Percentiles rank a stretch among this genome's conserved stretches.
Conservation (phyloP, 2,113 vertebrate genomes). For the Oryzias curvinotus region DNA sequence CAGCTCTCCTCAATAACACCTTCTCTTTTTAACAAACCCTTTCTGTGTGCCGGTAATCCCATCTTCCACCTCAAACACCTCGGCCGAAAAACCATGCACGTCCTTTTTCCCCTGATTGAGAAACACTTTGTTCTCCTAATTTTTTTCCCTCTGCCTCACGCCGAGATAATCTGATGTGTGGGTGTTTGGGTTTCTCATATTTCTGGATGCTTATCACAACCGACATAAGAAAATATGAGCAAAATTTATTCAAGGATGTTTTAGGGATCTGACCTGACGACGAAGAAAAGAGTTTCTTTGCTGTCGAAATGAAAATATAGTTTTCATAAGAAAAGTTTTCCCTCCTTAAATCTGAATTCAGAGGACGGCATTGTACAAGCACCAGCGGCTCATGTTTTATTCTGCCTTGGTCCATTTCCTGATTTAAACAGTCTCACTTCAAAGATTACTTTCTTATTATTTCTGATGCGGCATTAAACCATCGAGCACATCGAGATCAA, state of each 20-base stretch:
- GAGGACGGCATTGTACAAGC: background rate
- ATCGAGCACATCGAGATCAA: background rate
- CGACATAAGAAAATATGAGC: slow-evolving; percentile 38
- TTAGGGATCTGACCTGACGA: slow-evolving; percentile 4
- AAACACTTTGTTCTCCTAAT: slow-evolving; percentile 35
- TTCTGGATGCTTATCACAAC: slow-evolving; percentile 17
- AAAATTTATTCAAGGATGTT: slow-evolving; percentile 26
- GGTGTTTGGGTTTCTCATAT: slow-evolving; percentile 21
- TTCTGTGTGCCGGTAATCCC: slow-evolving; percentile 64
- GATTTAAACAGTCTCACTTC: no score
- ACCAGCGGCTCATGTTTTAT: no score
- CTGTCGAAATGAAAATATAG: no score
- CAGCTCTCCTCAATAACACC: slow-evolving; percentile 69
- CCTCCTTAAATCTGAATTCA: slow-evolving; percentile 9
- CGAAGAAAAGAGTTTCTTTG: no score
- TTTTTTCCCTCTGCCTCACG: slow-evolving; percentile 20
- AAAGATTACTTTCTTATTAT: background rate
- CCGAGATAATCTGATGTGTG: slow-evolving; percentile 46
- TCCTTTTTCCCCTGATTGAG: slow-evolving; percentile 3
- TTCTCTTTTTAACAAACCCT: slow-evolving; percentile 50
- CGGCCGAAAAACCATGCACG: slow-evolving; percentile 20
- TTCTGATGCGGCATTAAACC: slow-evolving; percentile 4
- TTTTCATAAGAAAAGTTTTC: background rate
- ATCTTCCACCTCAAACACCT: background rate
- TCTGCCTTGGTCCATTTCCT: no score